Evolutionary conservation across 2,888 invertebrate genomes (phyloP).

Genomic region (Caenorhabditis becei): DNA sequence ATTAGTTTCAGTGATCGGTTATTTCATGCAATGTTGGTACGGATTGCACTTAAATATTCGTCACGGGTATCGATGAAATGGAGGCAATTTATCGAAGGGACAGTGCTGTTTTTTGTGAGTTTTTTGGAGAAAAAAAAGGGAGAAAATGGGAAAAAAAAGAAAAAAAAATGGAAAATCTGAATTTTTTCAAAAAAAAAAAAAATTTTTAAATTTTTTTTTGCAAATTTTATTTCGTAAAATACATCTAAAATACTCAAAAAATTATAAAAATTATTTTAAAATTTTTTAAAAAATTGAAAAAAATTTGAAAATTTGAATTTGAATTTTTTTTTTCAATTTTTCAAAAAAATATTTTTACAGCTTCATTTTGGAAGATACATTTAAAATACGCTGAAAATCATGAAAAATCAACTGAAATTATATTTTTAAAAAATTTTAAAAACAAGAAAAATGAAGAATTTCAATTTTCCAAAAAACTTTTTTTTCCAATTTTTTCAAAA

Average conservation of each 20-base stretch:
- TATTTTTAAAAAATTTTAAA: background rate
- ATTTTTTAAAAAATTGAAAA: slow-evolving; percentile 5
- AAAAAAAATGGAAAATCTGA: background rate
- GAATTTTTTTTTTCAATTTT: background rate
- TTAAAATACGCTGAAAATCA: slow-evolving; percentile 19
- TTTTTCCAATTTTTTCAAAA: slow-evolving; percentile 2
- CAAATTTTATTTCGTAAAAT: no score
- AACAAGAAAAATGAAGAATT: background rate
- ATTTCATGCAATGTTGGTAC: slow-evolving; percentile 89
- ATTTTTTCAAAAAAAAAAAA: no score
- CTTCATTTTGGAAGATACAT: no score
- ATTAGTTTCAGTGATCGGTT: slow-evolving; percentile 74
- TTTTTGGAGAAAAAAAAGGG: slow-evolving; percentile 18
- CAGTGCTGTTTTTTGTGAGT: slow-evolving; percentile 88
- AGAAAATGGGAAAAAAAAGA: background rate
- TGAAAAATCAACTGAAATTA: background rate
- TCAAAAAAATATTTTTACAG: no score
- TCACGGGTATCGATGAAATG: slow-evolving; percentile 90
- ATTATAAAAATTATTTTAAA: background rate
- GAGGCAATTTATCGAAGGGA: slow-evolving; percentile 90
- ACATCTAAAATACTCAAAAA: background rate
- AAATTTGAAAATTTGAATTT: background rate
- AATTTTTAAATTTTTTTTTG: no score
- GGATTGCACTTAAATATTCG: slow-evolving; percentile 93
- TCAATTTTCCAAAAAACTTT: slow-evolving; percentile 2